Evolutionary conservation across 1,140 invertebrate genomes (phyloP), one percentile per base, ranked within the genome.

Genomic region (Drosophila pectinifera): DNA sequence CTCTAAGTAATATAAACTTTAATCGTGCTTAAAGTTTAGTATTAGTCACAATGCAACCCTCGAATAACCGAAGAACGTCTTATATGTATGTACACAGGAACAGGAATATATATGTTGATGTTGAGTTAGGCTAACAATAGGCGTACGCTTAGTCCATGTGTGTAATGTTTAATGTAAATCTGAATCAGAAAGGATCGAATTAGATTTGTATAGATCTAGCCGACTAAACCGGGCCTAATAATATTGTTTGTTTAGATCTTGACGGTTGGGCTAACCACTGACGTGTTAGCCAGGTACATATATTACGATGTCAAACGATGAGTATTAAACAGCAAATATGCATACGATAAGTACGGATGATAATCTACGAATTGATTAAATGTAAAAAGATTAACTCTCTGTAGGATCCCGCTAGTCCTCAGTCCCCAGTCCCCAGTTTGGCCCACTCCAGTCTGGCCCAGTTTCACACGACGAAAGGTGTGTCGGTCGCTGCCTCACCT

Each of bases 11-110:
- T 89, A 75, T 80, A 46, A 84, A 89, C 84, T 89, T 84, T 90
- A 78, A 89, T 62, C 67, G 48, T 51, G 61, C 77, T 76, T 84
- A 78, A 89, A 84, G 80, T 89, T 89, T 76, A 89, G 69, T 84
- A 89, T 88, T 84, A 88, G 77, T 76, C 68, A 73, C 61, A 55
- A 62, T 49, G 48, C 62, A 80, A 36, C 59, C 45, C 64, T 67
- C 45, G 56, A 76, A 63, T 38, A 67, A 70, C 72, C 49, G 59
- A 77, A 59, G 41, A 69, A 38, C 45, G 54, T 54, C 42, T 54
- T 70, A 56, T 57, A 77, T 62, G 65, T 57, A 77, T 62, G 65
- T 72, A 58, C 62, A 78, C 59, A 53, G 49, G 53, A 72, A 75
- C 45, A 64, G 67, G 26, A 63, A 63, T 74, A 80, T 84, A 62